These are phyloP conservation scores for Alethe diademata DNA, from an alignment of 2,113 vertebrate species.

Conservation along the genomic window DNA sequence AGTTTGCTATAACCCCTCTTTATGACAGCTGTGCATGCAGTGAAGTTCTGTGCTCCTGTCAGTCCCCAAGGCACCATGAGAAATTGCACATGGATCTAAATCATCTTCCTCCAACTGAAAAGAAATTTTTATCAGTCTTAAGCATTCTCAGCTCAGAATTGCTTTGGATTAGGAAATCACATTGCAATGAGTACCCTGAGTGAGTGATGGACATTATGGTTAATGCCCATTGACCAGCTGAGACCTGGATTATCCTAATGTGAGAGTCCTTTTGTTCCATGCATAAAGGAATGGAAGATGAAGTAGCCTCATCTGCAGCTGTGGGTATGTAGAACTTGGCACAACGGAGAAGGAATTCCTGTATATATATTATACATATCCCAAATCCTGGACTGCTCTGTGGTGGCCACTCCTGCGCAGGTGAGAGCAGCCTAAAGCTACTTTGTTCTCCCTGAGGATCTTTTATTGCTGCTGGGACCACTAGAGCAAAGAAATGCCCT, in stretches of 20 bases:
- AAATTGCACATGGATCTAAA: conserved; percentile 62
- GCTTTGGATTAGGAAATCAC: not conserved
- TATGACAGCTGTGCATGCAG: conserved; percentile 71
- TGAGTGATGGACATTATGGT: not conserved
- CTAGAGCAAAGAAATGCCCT: not conserved
- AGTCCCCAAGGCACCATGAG: conserved; percentile 58
- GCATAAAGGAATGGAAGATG: not conserved
- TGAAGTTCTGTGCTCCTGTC: conserved; percentile 54
- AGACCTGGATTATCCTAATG: not conserved
- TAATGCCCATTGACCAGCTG: not conserved
- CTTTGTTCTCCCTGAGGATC: not conserved
- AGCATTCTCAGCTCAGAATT: not conserved
- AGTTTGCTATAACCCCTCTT: conserved; percentile 43
- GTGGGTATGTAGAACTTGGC: not conserved
- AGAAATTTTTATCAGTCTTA: not conserved
- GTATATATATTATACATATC: not conserved
- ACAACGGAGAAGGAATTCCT: not conserved
- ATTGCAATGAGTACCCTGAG: not conserved
- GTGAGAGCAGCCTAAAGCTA: not conserved
- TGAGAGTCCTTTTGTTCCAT: not conserved
- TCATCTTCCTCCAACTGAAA: conserved; percentile 41
- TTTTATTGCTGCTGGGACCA: not conserved
- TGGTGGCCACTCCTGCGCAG: not conserved
- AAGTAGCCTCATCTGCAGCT: not conserved
- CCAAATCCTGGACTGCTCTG: not conserved